Conservation (phyloP, 2,113 vertebrate species). For the Chroicocephalus ridibundus region DNA sequence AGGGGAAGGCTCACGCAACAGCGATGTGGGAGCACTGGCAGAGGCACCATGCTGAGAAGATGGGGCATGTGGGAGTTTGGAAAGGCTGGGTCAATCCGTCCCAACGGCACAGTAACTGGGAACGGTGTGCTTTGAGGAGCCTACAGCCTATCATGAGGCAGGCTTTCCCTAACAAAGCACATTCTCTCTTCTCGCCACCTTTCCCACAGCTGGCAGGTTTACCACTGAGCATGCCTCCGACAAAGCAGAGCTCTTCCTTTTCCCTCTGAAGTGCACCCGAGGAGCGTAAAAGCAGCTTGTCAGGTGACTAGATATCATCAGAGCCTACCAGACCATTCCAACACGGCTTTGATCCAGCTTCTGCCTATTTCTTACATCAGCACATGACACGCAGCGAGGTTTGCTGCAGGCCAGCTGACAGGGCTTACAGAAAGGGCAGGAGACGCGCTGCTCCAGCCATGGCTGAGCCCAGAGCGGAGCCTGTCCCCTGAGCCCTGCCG, state of each 20-base stretch:
- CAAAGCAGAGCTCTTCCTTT: background rate
- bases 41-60: background rate
- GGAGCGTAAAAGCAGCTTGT: background rate
- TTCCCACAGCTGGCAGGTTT: background rate
- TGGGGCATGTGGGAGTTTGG: fast-evolving
- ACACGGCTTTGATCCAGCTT: background rate
- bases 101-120: background rate
- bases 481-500: fast-evolving
- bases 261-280: background rate
- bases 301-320: background rate
- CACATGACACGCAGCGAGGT: background rate
- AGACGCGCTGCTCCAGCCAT: background rate
- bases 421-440: background rate
- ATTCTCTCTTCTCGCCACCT: background rate
- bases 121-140: fast-evolving
- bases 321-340: background rate
- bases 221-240: background rate
- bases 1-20: background rate
- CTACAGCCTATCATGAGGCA: fast-evolving
- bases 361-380: background rate
- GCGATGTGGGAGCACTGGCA: fast-evolving
- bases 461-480: background rate
- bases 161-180: background rate
- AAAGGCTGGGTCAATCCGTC: background rate
- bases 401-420: background rate